Conservation (phyloP, 2,113 vertebrate species). For the Beaufortia kweichowensis region DNA sequence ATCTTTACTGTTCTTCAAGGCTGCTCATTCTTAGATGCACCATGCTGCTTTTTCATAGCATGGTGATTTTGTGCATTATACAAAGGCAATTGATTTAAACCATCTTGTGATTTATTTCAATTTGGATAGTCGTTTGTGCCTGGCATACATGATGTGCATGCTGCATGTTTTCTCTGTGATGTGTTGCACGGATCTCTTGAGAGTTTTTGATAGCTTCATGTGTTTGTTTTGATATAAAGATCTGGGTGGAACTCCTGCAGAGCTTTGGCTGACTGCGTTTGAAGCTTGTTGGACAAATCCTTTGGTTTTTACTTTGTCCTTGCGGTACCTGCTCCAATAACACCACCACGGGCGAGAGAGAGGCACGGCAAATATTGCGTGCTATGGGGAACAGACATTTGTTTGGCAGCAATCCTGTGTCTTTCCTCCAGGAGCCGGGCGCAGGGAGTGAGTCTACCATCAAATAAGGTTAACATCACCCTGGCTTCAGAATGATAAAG, state of each 20-base stretch:
- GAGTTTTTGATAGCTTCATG: conserved; percentile 27
- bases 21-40: conserved; percentile 31
- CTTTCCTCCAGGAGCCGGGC: conserved; percentile 38
- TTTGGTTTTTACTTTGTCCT: conserved; percentile 53
- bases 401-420: conserved; percentile 46
- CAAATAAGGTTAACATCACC: conserved; percentile 42
- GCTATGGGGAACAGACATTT: conserved; percentile 50
- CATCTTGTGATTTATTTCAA: neutral
- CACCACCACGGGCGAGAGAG: conserved; percentile 49
- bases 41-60: neutral
- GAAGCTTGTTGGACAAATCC: conserved; percentile 55
- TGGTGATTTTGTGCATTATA: conserved; percentile 9
- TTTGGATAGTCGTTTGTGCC: neutral
- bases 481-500: conserved; percentile 29
- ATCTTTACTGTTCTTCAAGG: conserved; percentile 51
- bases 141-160: too few relatives aligned
- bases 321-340: conserved; percentile 53
- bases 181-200: conserved; percentile 28
- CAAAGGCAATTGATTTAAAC: conserved; percentile 15
- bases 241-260: conserved; percentile 21
- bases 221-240: conserved; percentile 25
- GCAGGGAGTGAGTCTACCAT: conserved; percentile 43
- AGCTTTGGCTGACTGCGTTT: conserved; percentile 40
- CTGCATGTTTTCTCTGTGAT: neutral
- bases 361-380: conserved; percentile 49